Evolutionary conservation across 1,140 invertebrate genomes (phyloP).

Genomic region (Caerostris extrusa): DNA sequence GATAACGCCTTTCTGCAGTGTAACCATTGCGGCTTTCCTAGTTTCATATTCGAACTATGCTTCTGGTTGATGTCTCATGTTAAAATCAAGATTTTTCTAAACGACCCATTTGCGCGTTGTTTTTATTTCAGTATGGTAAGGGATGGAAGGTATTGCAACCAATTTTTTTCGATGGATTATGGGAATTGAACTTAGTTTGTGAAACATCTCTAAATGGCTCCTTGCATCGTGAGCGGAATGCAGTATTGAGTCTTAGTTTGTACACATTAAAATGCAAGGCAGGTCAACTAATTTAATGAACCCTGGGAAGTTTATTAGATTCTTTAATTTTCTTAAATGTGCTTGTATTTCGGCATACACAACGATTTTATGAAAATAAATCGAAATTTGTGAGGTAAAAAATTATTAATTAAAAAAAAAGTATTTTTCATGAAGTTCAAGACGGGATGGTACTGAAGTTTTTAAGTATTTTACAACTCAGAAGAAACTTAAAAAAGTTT

Average conservation of each 20-base stretch:
- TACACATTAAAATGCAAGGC: background rate
- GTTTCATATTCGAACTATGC: conserved; percentile 16
- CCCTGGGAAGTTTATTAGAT: no score
- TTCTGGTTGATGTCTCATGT: background rate
- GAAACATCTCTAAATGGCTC: conserved; percentile 12
- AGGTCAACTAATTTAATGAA: no score
- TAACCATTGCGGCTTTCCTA: background rate
- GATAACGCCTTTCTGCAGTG: conserved; percentile 15
- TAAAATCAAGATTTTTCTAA: conserved; percentile 52
- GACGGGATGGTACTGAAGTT: no score
- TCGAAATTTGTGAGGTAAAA: no score
- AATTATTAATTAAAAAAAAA: no score
- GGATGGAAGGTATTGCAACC: conserved; percentile 5
- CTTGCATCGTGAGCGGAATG: conserved; percentile 11
- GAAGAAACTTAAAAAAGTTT: no score
- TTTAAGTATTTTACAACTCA: no score
- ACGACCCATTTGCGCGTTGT: background rate
- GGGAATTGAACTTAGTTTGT: conserved; percentile 24
- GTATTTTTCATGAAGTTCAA: no score
- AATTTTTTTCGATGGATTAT: conserved; percentile 41
- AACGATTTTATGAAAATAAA: no score
- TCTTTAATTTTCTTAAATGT: no score
- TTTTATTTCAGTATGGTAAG: conserved; percentile 1
- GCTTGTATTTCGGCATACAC: no score
- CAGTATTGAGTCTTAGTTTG: background rate